Percentiles rank a stretch among this genome's conserved stretches.
These are phyloP conservation scores for Colossoma macropomum DNA, from an alignment of 2,113 vertebrate species.

Conservation along the genomic window DNA sequence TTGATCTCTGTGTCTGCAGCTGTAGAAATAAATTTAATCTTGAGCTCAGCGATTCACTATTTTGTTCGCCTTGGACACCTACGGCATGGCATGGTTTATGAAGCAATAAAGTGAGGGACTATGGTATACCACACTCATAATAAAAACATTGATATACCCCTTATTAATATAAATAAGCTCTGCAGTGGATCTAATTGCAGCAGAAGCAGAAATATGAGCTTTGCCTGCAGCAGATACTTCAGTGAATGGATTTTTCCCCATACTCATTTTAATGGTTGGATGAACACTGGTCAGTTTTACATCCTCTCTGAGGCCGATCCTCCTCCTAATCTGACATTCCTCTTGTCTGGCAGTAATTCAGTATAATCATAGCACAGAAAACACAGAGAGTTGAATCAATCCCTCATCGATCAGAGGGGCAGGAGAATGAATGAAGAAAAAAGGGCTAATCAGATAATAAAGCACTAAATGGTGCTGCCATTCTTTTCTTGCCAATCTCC, in stretches of 20 bases:
- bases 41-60: not conserved
- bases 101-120: constrained; percentile 11
- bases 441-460: constrained; percentile 62
- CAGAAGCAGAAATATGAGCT: constrained; percentile 15
- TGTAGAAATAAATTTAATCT: not conserved
- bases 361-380: constrained; percentile 65
- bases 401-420: constrained; percentile 49
- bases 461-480: constrained; percentile 6
- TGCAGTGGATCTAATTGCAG: not conserved
- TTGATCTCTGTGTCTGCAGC: not conserved
- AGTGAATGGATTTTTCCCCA: not conserved
- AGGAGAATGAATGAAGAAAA: constrained; percentile 33
- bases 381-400: constrained; percentile 56
- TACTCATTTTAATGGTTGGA: constrained; percentile 8
- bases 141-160: constrained; percentile 14
- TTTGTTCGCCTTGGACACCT: not conserved
- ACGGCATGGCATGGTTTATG: constrained; percentile 19
- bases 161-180: constrained; percentile 43
- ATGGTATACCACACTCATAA: not conserved
- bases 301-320: constrained; percentile 18
- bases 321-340: constrained; percentile 46
- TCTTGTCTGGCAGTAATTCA: constrained; percentile 49
- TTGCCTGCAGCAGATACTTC: not conserved
- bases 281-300: constrained; percentile 21
- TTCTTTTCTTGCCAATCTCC: constrained; percentile 10